phyloP scores from a whole-genome alignment of 1,140 invertebrate genomes.

The Leptonema lineaticorne region DNA sequence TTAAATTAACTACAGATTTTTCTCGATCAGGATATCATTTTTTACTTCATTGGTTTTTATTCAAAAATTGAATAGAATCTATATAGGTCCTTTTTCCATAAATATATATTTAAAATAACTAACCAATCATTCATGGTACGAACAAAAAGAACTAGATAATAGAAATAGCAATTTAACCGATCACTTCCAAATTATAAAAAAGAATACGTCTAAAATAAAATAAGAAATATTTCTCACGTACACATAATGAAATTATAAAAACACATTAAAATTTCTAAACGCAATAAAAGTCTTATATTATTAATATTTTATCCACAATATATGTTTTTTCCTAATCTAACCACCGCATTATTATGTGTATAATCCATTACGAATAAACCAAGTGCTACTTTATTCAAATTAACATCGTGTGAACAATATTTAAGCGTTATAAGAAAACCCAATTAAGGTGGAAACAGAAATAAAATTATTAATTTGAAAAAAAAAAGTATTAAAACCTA shows the following conservation, averaged over 20 bases:
- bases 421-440: not conserved
- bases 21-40: slow-evolving; percentile 1
- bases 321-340: not conserved
- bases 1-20: slow-evolving; percentile 9
- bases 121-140: not conserved
- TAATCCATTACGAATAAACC: not conserved
- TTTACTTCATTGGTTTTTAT: slow-evolving; percentile 1
- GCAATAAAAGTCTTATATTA: not conserved
- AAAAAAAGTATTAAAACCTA: too few relatives aligned
- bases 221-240: not conserved
- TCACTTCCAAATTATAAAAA: not conserved
- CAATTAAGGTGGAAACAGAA: too few relatives aligned
- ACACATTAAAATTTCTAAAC: not conserved
- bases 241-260: not conserved
- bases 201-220: not conserved
- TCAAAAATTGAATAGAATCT: not conserved
- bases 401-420: not conserved
- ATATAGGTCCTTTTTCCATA: not conserved
- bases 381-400: not conserved
- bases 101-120: slow-evolving; percentile 1
- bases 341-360: not conserved
- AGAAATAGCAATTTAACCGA: not conserved
- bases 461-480: too few relatives aligned
- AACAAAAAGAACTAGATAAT: not conserved
- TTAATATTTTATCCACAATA: not conserved